Evolutionary conservation across 2,113 vertebrate species (phyloP).

Genomic region (Dunckerocampus dactyliophorus): DNA sequence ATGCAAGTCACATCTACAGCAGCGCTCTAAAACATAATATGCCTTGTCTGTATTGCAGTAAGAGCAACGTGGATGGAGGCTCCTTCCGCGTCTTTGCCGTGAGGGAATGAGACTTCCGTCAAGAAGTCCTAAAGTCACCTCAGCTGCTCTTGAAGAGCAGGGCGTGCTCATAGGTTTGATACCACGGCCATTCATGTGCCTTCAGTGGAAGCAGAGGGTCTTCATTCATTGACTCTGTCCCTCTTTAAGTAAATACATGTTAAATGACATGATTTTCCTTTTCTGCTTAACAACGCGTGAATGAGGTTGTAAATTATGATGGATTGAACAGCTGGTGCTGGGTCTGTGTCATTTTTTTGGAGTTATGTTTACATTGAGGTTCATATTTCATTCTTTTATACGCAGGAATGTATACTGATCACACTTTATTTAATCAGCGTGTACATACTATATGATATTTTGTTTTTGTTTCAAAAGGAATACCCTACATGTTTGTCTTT

Average conservation of each 20-base stretch:
- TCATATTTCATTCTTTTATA: conserved; percentile 53
- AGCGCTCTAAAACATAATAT: no score
- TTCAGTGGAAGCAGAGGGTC: conserved; percentile 23
- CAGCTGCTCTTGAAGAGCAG: conserved; percentile 42
- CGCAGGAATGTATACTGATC: conserved; percentile 71
- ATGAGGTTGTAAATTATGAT: conserved; percentile 48
- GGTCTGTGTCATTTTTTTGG: conserved; percentile 22
- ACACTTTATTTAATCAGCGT: conserved; percentile 75
- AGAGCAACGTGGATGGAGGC: conserved; percentile 65
- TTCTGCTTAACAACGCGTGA: no score
- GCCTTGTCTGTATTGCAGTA: conserved; percentile 59
- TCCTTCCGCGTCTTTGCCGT: conserved; percentile 73
- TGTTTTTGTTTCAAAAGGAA: conserved; percentile 42
- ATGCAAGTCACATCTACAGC: no score
- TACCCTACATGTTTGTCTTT: conserved; percentile 28
- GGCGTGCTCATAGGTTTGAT: conserved; percentile 42
- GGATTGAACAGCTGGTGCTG: conserved; percentile 70
- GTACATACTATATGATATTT: conserved; percentile 66
- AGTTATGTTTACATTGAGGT: conserved; percentile 60
- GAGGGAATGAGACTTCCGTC: conserved; percentile 58
- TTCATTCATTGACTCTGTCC: conserved; percentile 15
- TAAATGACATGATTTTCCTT: not conserved
- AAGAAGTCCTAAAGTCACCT: conserved; percentile 33
- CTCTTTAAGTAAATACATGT: conserved; percentile 15
- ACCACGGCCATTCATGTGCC: conserved; percentile 24